Evolutionary conservation across 2,888 invertebrate species (phyloP).

Genomic region (Stictocephala bisonia): DNA sequence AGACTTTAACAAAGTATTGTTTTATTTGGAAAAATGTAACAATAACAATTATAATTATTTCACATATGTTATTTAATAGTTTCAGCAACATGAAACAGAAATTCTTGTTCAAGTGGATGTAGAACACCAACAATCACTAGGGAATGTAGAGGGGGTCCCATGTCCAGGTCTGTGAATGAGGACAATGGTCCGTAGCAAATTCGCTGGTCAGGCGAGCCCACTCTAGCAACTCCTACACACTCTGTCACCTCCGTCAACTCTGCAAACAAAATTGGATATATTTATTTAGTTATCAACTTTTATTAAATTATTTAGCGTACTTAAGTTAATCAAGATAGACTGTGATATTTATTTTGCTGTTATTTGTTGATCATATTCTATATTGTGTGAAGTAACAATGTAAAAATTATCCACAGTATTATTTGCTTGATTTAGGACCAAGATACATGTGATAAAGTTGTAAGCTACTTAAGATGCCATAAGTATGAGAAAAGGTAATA

Average conservation of each 20-base stretch:
- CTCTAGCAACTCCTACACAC: slow-evolving; percentile 89
- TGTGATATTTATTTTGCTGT: too few species aligned
- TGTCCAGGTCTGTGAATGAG: slow-evolving; percentile 76
- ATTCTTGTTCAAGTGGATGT: slow-evolving; percentile 94
- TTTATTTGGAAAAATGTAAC: too few species aligned
- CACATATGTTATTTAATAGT: slow-evolving; percentile 23
- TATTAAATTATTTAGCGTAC: too few species aligned
- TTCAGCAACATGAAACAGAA: slow-evolving; percentile 74
- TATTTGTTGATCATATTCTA: too few species aligned
- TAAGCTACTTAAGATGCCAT: too few species aligned
- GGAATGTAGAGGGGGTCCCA: slow-evolving; percentile 95
- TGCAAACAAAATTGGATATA: slow-evolving; percentile 56
- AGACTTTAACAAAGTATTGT: too few species aligned
- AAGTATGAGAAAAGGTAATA: too few species aligned
- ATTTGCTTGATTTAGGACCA: too few species aligned
- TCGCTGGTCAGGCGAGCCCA: slow-evolving; percentile 87
- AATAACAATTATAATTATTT: neutral
- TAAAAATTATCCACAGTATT: too few species aligned
- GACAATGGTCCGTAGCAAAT: slow-evolving; percentile 80
- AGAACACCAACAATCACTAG: slow-evolving; percentile 88
- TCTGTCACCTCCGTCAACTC: slow-evolving; percentile 70
- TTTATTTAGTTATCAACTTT: neutral
- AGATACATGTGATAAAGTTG: too few species aligned
- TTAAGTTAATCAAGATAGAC: too few species aligned
- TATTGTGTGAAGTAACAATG: too few species aligned